phyloP scores from a whole-genome alignment of 1,140 invertebrate genomes.

The Sycophila sp. region DNA sequence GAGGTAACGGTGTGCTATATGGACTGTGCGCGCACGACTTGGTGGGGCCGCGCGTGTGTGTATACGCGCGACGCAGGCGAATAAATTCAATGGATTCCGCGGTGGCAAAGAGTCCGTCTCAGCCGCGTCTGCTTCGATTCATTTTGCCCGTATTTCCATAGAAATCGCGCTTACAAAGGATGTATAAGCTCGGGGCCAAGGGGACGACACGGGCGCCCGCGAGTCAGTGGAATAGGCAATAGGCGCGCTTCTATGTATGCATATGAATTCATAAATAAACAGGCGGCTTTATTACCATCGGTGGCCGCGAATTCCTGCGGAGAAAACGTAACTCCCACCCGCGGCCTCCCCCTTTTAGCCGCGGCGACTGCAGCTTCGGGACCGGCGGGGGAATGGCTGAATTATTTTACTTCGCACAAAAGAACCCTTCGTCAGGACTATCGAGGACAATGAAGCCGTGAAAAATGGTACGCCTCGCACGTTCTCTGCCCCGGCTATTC shows the following conservation, averaged over 20 bases:
- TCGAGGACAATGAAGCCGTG: constrained; percentile 52
- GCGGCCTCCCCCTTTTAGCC: not conserved
- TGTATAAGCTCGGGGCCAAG: not conserved
- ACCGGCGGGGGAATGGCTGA: constrained; percentile 32
- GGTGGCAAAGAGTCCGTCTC: not conserved
- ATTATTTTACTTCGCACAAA: constrained; percentile 49
- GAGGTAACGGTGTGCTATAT: not conserved
- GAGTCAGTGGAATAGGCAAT: too few species aligned
- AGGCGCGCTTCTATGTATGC: constrained; percentile 12
- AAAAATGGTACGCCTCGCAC: constrained; percentile 51
- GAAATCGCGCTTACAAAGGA: constrained; percentile 23
- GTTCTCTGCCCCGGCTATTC: constrained; percentile 1
- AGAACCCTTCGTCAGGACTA: constrained; percentile 49
- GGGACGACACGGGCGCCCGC: not conserved
- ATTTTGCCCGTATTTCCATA: constrained; percentile 25
- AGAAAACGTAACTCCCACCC: too few species aligned
- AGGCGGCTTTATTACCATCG: constrained; percentile 30
- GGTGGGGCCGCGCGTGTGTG: not conserved
- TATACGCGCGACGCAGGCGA: too few species aligned
- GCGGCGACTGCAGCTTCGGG: constrained; percentile 4
- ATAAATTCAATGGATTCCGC: constrained; percentile 30
- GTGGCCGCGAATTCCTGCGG: not conserved
- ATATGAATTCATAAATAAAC: constrained; percentile 39
- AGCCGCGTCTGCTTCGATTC: constrained; percentile 1
- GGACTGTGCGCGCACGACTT: not conserved